phyloP scores from a whole-genome alignment of 2,113 vertebrate species.

The Scatophagus argus region DNA sequence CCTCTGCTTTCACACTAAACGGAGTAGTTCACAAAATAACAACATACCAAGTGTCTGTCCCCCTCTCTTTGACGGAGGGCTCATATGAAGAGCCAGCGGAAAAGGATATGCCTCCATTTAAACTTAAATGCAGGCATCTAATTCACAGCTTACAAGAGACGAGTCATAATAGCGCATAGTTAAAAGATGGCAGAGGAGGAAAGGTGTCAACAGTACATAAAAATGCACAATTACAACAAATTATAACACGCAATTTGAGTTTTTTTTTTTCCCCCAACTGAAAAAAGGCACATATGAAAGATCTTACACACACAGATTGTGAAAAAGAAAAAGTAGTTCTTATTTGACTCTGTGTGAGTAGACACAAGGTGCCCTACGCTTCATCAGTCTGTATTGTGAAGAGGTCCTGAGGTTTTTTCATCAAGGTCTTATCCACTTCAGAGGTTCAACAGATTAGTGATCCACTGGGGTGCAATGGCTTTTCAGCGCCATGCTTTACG shows the following conservation, averaged over 20 bases:
- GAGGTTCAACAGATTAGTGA: constrained; percentile 79
- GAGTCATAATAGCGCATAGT: constrained; percentile 63
- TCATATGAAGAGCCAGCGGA: constrained; percentile 62
- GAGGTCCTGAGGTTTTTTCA: constrained; percentile 72
- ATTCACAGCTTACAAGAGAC: constrained; percentile 61
- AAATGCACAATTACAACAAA: constrained; percentile 70
- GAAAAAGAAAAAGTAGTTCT: constrained; percentile 10
- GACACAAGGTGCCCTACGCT: constrained; percentile 37
- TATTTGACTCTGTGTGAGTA: constrained; percentile 30
- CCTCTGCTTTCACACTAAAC: constrained; percentile 82
- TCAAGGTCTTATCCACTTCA: constrained; percentile 78
- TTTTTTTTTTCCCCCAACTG: constrained; percentile 19
- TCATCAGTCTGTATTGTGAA: constrained; percentile 72
- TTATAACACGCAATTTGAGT: constrained; percentile 74
- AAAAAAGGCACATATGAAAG: constrained; percentile 12
- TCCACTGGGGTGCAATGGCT: constrained; percentile 71
- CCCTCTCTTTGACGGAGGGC: constrained; percentile 69
- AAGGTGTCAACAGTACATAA: constrained; percentile 59
- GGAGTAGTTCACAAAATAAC: constrained; percentile 83
- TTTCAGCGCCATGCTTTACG: constrained; percentile 71
- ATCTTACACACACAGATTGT: constrained; percentile 42
- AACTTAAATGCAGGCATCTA: constrained; percentile 78
- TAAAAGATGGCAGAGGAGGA: constrained; percentile 59
- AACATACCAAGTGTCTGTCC: constrained; percentile 74
- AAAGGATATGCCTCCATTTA: constrained; percentile 77